A percentile compares a stretch with the other conserved stretches of the same genome.
Evolutionary conservation across 2,113 vertebrate species (phyloP).

Genomic region (Chaetops frenatus): DNA sequence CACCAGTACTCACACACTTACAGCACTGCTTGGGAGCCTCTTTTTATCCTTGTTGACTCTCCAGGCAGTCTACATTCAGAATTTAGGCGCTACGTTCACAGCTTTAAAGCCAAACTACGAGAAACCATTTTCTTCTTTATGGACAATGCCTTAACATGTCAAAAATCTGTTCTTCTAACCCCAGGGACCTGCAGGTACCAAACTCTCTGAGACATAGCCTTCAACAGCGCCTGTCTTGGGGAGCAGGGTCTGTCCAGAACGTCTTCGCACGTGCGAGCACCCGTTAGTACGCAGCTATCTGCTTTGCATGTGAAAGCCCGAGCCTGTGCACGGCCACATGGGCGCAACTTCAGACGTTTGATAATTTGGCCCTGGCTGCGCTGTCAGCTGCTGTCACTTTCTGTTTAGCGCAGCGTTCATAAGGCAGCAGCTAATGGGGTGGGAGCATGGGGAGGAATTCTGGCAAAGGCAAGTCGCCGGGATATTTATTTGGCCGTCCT

Average conservation of each 20-base stretch:
- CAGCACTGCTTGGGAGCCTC: background rate
- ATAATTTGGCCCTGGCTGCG: slow-evolving; percentile 46
- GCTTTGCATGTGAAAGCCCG: background rate
- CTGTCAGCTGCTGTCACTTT: slow-evolving; percentile 62
- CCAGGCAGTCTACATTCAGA: background rate
- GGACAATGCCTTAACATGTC: background rate
- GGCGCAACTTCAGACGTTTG: slow-evolving; percentile 27
- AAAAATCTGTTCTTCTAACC: background rate
- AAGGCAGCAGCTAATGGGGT: slow-evolving; percentile 70
- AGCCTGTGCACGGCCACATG: background rate
- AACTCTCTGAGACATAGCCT: background rate
- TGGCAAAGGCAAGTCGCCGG: background rate
- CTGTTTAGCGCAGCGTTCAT: slow-evolving; percentile 48
- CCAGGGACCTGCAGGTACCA: background rate
- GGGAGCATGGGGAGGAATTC: slow-evolving; percentile 54
- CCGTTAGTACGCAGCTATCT: background rate
- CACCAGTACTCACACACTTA: fast-evolving
- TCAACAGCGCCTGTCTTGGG: background rate
- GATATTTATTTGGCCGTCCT: slow-evolving; percentile 19
- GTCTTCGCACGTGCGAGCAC: fast-evolving
- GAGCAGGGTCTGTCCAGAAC: background rate
- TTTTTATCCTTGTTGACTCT: background rate
- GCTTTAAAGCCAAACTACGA: background rate
- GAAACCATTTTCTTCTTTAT: background rate
- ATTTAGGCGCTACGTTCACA: background rate